These are phyloP conservation scores for Raja brachyura DNA, from an alignment of 2,113 vertebrate genomes.

Conservation along the genomic window DNA sequence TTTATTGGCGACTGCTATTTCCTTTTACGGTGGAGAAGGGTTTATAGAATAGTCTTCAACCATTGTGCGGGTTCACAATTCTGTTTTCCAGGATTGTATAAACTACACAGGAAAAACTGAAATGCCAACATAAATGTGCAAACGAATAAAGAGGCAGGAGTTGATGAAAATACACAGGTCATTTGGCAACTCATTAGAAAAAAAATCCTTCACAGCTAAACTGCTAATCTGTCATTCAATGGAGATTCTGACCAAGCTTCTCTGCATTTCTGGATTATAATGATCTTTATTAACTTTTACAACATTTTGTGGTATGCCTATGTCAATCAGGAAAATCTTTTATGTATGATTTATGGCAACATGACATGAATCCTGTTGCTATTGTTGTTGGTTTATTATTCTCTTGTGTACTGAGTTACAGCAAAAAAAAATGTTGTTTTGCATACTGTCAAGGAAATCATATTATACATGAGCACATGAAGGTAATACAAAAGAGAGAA, in stretches of 20 bases:
- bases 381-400: too few relatives aligned
- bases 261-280: neutral
- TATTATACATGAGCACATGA: too few relatives aligned
- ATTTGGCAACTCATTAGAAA: neutral
- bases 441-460: too few relatives aligned
- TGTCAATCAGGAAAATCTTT: neutral
- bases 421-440: too few relatives aligned
- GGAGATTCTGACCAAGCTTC: neutral
- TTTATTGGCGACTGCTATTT: neutral
- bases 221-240: neutral
- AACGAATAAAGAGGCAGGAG: neutral
- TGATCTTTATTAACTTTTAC: neutral
- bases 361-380: neutral
- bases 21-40: neutral
- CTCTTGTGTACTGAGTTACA: too few relatives aligned
- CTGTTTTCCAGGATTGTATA: neutral
- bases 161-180: neutral
- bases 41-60: constrained; percentile 2
- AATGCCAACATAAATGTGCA: neutral
- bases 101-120: neutral
- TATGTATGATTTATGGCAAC: neutral
- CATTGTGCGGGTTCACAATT: neutral
- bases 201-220: neutral
- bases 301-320: neutral
- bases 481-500: too few relatives aligned